These are phyloP conservation scores for Pollenia griseotomentosa DNA, from an alignment of 2,888 invertebrate species.

Conservation along the genomic window DNA sequence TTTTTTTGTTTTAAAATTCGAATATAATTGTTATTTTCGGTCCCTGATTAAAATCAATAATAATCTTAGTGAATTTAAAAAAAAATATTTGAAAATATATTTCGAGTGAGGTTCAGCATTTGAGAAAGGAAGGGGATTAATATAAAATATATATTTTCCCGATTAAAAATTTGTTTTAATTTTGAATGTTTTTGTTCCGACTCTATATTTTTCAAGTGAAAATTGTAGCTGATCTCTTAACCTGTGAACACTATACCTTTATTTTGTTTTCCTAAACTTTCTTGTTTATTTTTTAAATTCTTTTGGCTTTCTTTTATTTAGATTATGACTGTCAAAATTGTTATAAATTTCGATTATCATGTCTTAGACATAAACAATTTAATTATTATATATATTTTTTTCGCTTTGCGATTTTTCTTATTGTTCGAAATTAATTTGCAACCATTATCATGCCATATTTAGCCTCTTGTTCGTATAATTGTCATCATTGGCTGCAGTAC, in stretches of 20 bases:
- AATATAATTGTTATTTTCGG: too few species aligned
- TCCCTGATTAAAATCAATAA: too few species aligned
- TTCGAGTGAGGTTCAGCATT: too few species aligned
- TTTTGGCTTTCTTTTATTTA: constrained; percentile 9
- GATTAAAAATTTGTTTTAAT: too few species aligned
- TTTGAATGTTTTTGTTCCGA: too few species aligned
- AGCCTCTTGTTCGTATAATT: constrained; percentile 59
- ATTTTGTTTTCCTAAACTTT: not conserved
- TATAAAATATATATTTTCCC: too few species aligned
- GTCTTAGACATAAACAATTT: constrained; percentile 25
- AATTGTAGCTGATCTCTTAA: too few species aligned
- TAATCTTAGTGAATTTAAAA: too few species aligned
- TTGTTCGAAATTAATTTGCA: constrained; percentile 53
- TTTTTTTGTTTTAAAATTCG: too few species aligned
- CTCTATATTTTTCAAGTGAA: too few species aligned
- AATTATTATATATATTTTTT: constrained; percentile 11
- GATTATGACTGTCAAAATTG: not conserved
- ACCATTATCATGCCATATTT: constrained; percentile 56
- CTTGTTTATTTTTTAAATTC: not conserved
- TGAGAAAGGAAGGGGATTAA: too few species aligned
- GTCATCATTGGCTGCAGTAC: constrained; percentile 23
- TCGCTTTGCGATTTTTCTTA: not conserved
- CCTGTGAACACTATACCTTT: not conserved
- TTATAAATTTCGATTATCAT: not conserved
- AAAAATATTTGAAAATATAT: too few species aligned